phyloP scores from a whole-genome alignment of 2,797 vertebrate genomes.

The Euthynnus affinis region DNA sequence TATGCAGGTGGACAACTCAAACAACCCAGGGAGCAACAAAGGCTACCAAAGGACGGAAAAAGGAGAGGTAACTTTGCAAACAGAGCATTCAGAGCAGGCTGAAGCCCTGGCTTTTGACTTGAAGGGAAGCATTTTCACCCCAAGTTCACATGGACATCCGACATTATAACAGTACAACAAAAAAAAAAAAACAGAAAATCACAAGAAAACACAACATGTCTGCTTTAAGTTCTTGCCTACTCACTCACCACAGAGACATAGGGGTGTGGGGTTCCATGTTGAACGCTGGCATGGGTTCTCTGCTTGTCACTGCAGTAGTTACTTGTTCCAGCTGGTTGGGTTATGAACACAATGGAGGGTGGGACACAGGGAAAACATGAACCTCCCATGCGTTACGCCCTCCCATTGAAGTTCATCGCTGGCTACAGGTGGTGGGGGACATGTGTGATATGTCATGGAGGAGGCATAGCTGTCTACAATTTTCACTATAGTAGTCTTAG shows the following conservation, averaged over 20 bases:
- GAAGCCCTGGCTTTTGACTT: too few species aligned
- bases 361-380: background rate
- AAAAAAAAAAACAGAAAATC: too few species aligned
- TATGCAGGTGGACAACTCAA: too few species aligned
- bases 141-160: too few species aligned
- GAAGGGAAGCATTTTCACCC: too few species aligned
- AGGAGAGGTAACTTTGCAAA: too few species aligned
- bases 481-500: too few species aligned
- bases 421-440: background rate
- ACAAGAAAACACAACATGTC: too few species aligned
- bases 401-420: background rate
- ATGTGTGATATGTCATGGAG: constrained; percentile 15
- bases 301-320: background rate
- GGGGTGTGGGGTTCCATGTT: background rate
- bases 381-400: background rate
- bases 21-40: too few species aligned
- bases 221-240: background rate
- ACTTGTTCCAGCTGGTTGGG: background rate
- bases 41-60: too few species aligned
- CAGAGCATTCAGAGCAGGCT: too few species aligned
- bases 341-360: background rate
- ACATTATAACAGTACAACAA: too few species aligned
- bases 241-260: background rate
- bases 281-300: background rate
- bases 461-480: background rate